Evolutionary conservation across 2,797 vertebrate genomes (phyloP).

Genomic region (Alouatta caraya): DNA sequence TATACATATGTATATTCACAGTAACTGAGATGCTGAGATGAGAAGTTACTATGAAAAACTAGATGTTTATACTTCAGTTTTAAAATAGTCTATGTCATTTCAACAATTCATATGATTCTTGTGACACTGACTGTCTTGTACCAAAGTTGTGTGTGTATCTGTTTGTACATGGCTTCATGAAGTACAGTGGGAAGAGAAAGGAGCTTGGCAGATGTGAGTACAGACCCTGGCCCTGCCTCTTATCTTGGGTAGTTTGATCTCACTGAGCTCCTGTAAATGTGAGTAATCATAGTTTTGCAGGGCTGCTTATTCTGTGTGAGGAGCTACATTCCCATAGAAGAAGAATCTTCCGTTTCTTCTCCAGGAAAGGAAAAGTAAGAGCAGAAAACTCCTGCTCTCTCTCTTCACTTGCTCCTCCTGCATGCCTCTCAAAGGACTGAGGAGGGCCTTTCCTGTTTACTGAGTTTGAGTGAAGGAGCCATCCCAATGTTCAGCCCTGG

Average conservation of each 20-base stretch:
- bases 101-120: not conserved
- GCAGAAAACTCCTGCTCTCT: not conserved
- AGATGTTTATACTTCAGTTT: constrained; percentile 56
- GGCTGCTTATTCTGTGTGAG: not conserved
- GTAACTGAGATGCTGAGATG: constrained; percentile 45
- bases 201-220: not conserved
- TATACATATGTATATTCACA: not conserved
- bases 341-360: not conserved
- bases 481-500: fast-evolving
- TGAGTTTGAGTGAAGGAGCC: not conserved
- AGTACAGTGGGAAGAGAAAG: not conserved
- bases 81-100: constrained; percentile 53
- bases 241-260: not conserved
- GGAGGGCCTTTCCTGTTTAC: not conserved
- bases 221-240: not conserved
- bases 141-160: not conserved
- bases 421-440: not conserved
- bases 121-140: constrained; percentile 5
- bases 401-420: not conserved
- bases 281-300: not conserved
- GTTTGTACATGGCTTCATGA: not conserved
- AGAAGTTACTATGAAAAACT: constrained; percentile 60
- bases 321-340: not conserved
- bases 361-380: not conserved
- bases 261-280: not conserved